phyloP scores from a whole-genome alignment of 2,888 invertebrate genomes.

The Drosophila nigritarsus region DNA sequence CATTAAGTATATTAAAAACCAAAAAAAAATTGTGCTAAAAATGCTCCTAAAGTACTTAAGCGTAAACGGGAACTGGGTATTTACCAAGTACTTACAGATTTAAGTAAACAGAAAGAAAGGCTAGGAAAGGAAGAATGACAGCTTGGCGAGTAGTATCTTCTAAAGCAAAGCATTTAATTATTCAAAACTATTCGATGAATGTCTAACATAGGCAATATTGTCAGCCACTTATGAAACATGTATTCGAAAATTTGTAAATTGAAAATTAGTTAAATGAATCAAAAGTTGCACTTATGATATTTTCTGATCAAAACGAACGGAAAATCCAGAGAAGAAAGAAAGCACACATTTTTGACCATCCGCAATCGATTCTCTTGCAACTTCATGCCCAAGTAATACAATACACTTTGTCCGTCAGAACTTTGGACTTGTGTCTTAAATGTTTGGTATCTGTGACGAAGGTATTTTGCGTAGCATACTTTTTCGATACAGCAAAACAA shows the following conservation, averaged over 20 bases:
- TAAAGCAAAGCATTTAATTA: neutral
- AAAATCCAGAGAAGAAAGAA: neutral
- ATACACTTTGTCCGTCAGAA: neutral
- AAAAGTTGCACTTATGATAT: too few relatives aligned
- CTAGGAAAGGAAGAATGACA: too few relatives aligned
- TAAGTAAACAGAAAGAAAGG: neutral
- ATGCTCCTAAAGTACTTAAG: conserved; percentile 19
- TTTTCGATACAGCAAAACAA: neutral
- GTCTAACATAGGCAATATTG: neutral
- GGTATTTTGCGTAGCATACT: conserved; percentile 4
- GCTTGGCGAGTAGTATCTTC: neutral
- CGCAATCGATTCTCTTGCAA: neutral
- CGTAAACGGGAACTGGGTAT: conserved; percentile 3
- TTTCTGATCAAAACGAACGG: neutral
- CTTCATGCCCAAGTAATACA: neutral
- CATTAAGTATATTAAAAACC: conserved; percentile 21
- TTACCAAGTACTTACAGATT: neutral
- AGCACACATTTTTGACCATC: neutral
- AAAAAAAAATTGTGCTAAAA: neutral
- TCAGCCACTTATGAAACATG: neutral
- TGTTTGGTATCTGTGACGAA: neutral
- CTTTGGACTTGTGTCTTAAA: neutral
- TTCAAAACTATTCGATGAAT: neutral
- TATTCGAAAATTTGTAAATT: neutral
- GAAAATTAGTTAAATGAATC: too few relatives aligned